A percentile compares a stretch with the other conserved stretches of the same genome.
Evolutionary conservation across 2,797 vertebrate genomes (phyloP).

Genomic region (Hyperoplus lanceolatus): DNA sequence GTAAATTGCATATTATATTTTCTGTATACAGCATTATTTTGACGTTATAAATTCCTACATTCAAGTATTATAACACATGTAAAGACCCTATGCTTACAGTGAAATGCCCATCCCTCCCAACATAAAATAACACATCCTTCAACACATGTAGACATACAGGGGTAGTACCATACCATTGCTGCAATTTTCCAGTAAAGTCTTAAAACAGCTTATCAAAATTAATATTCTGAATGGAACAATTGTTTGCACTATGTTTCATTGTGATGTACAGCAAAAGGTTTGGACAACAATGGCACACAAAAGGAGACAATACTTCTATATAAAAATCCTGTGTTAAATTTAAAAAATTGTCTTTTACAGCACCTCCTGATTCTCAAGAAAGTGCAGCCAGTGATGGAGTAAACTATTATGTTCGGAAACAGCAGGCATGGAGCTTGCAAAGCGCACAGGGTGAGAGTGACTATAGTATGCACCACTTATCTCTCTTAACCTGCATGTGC

Average conservation of each 20-base stretch:
- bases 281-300: constrained; percentile 26
- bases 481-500: constrained; percentile 3
- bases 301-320: constrained; percentile 6
- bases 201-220: constrained; percentile 2
- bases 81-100: constrained; percentile 41
- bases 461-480: constrained; percentile 5
- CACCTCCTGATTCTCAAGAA: constrained; percentile 24
- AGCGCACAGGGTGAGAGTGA: constrained; percentile 9
- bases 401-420: background rate
- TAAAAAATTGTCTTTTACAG: background rate
- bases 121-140: constrained; percentile 72
- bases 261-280: constrained; percentile 28
- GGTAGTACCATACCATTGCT: constrained; percentile 30
- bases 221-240: background rate
- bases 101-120: constrained; percentile 31
- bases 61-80: constrained; percentile 89
- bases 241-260: constrained; percentile 30
- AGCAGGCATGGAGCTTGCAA: constrained; percentile 14
- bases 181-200: constrained; percentile 24
- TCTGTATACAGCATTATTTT: constrained; percentile 78
- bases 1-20: constrained; percentile 71
- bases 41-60: constrained; percentile 86
- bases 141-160: constrained; percentile 32
- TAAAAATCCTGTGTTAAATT: constrained; percentile 5
- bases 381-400: constrained; percentile 13